Base-by-base conservation (phyloP, 2,113 vertebrate genomes). In the Cynopterus brachyotis region DNA sequence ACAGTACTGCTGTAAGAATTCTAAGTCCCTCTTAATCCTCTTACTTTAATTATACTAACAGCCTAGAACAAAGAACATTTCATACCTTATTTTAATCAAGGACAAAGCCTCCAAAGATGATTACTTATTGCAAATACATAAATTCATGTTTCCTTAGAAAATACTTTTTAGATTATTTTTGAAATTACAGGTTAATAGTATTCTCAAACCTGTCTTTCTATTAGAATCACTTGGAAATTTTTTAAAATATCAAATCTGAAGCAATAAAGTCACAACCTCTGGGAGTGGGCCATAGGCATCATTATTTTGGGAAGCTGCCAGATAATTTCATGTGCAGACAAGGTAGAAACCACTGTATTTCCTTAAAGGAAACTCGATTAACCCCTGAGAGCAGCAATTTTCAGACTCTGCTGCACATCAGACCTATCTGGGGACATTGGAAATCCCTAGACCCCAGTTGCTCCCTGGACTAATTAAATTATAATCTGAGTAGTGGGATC, bases 311-410 rank as follows among this genome's bases (percentile, higher is more conserved):
- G 26, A 81, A 85, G 28, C 3, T 91, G 8, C 28, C 24, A 81
- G 15, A 13, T 69, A 6, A 90, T 15, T 62, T 35, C 72, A 62
- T 22, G 11, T 24, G 30, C 45, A 75, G 5, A 28, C 32, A 84
- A 15, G 30, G 24, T 89, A 26, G 67, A 78, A 96, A 50, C 28
- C 8, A 50, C 8, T 28, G 3, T 57, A 22, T 60, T 40, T 94
- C 62, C 73, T 83, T 83, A 88, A 83, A 47, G 73, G 0, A 97
- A 98, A 96, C 26, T 53, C 59, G 78, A 87, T 87, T 53, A 79
- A 37, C 7, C 88, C 75, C 26, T 47, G 60, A 42, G 17, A 89
- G 15, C 26, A 82, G 11, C 19, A n/a, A 3, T 32, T 79, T 62
- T 79, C 55, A 81, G 26, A 55, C 66, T 47, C 13, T 57, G 12